Evolutionary conservation across 2,888 invertebrate species (phyloP).

Genomic region (Scaptomyza parva): DNA sequence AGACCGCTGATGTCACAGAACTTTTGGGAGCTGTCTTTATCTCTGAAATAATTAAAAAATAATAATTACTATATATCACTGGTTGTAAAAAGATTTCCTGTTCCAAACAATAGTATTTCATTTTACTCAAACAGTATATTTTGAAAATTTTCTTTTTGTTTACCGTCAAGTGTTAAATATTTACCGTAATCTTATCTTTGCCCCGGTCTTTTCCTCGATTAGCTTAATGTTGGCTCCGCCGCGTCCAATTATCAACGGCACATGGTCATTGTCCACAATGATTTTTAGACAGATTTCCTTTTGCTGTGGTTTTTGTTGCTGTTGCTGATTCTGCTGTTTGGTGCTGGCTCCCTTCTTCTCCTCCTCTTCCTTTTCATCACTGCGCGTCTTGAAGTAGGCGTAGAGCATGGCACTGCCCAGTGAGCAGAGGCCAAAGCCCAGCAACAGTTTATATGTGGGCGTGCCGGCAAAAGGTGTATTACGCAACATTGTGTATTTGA

Average conservation of each 20-base stretch:
- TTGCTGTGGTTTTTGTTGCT: constrained; percentile 38
- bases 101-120: background rate
- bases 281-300: constrained; percentile 86
- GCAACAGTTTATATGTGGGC: constrained; percentile 86
- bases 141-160: background rate
- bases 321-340: constrained; percentile 30
- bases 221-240: constrained; percentile 91
- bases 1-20: constrained; percentile 90
- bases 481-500: constrained; percentile 75
- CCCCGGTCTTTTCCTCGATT: constrained; percentile 90
- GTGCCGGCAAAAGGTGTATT: constrained; percentile 71
- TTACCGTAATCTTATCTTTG: constrained; percentile 86
- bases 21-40: constrained; percentile 87
- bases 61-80: too few relatives aligned
- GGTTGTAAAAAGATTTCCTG: too few relatives aligned
- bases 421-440: constrained; percentile 89
- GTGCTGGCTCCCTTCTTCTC: constrained; percentile 7
- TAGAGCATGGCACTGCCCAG: constrained; percentile 89
- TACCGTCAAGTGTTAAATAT: constrained; percentile 29
- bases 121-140: background rate
- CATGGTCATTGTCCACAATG: constrained; percentile 87
- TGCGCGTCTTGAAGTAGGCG: constrained; percentile 88
- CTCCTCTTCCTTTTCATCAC: constrained; percentile 84
- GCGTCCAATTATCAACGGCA: constrained; percentile 90
- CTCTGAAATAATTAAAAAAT: constrained; percentile 71